Base-by-base conservation (phyloP, 2,113 vertebrate species). In the Rhegmatorhina hoffmannsi region DNA sequence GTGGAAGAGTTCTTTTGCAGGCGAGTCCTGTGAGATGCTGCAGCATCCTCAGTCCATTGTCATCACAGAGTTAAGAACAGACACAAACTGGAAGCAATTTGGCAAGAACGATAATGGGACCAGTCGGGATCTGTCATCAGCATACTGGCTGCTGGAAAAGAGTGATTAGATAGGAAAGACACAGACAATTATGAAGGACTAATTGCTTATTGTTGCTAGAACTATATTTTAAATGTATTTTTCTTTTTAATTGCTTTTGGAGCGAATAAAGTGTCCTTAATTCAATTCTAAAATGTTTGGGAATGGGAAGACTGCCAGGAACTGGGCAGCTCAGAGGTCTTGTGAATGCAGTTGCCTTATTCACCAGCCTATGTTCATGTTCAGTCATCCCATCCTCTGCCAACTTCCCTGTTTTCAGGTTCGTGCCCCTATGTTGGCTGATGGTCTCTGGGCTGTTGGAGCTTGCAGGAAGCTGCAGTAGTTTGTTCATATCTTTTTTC, bases 91-190 rank as follows among this genome's bases (percentile, higher is more conserved):
- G 0, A 70, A 94, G 29, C 64, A 28, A 64, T 91, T 84, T 87
- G 86, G 87, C 85, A 87, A 31, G 59, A 60, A 31, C 0, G 1
- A 31, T 89, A 82, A 79, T 80, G 34, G n/a, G 75, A 91, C 69
- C 84, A 66, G 95, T 85, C 14, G 17, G 74, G 85, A 92, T 91
- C 94, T 94, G 80, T 93, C 87, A 88, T 94, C 89, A 93, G 68
- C 89, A 56, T 49, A 94, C 94, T 89, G 92, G 87, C 78, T 87
- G 68, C 86, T 86, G 94, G 78, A 47, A 75, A 87, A 84, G 93
- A 93, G 88, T 90, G 89, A 96, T 97, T 95, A 93, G 80, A 91
- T 70, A 93, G 95, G 95, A 89, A 96, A 94, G 93, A 95, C 76
- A 60, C 15, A 15, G 86, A 75, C 91, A 95, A 83, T 91, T 93